Conservation (phyloP, 2,113 vertebrate genomes). For the Morone chrysops region DNA sequence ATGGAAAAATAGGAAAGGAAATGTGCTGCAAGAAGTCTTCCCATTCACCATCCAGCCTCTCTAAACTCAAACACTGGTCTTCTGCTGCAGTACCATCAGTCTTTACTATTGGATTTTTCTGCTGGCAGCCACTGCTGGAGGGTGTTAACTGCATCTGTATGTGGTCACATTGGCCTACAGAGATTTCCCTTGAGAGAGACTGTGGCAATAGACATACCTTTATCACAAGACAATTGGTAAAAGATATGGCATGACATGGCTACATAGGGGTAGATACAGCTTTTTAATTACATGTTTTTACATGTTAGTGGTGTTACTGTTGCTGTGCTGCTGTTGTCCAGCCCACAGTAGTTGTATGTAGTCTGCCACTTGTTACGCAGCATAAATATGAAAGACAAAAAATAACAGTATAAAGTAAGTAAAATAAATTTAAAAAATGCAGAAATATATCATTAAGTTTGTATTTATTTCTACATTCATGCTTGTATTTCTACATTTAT, state of each 20-base stretch:
- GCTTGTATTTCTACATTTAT: too few species aligned
- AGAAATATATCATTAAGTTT: too few species aligned
- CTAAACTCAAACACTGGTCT: constrained; percentile 2
- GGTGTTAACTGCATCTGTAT: constrained; percentile 3
- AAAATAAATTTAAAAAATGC: too few species aligned
- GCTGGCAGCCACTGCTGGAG: neutral
- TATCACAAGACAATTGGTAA: neutral
- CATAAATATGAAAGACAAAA: neutral
- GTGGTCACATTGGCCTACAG: neutral
- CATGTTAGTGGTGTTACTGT: neutral
- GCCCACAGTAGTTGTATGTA: neutral
- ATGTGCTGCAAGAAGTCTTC: constrained; percentile 15
- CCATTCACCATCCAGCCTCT: neutral
- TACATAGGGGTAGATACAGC: neutral
- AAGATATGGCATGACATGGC: neutral
- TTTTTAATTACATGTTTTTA: neutral
- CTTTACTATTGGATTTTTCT: constrained; percentile 46
- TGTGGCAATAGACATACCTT: neutral
- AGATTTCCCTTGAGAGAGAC: neutral
- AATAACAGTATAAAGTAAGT: too few species aligned
- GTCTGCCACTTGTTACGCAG: neutral
- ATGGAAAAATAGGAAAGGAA: constrained; percentile 13
- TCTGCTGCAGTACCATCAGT: constrained; percentile 39
- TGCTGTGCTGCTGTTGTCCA: neutral
- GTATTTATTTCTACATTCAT: too few species aligned